Evolutionary conservation across 2,113 vertebrate species (phyloP).

Genomic region (Electrona antarctica): DNA sequence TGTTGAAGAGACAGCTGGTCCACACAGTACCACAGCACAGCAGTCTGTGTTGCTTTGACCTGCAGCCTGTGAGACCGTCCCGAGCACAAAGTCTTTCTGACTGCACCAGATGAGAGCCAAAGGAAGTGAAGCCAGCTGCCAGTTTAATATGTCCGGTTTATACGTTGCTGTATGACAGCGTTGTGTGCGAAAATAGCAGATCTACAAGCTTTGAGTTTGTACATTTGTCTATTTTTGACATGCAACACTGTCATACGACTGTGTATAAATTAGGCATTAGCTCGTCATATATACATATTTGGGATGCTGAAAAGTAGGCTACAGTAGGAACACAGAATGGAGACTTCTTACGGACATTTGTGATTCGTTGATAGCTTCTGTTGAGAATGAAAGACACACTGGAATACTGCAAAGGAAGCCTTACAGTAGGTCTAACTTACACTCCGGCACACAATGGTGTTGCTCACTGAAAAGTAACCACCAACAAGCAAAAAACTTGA

Average conservation of each 20-base stretch:
- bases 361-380: slow-evolving; percentile 11
- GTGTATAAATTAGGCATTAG: slow-evolving; percentile 15
- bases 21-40: too few relatives aligned
- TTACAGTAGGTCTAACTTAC: not conserved
- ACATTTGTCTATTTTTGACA: too few relatives aligned
- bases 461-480: too few relatives aligned
- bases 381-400: slow-evolving; percentile 22
- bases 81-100: slow-evolving; percentile 5
- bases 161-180: too few relatives aligned
- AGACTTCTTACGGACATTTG: slow-evolving; percentile 5
- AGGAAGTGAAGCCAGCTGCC: slow-evolving; percentile 1
- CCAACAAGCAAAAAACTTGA: too few relatives aligned
- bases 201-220: too few relatives aligned
- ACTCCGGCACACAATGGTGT: too few relatives aligned
- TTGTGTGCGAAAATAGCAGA: too few relatives aligned
- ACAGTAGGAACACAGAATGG: slow-evolving; percentile 9
- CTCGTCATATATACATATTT: slow-evolving; percentile 37
- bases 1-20: too few relatives aligned
- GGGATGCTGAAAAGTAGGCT: slow-evolving; percentile 9
- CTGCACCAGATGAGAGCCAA: slow-evolving; percentile 6
- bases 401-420: slow-evolving; percentile 11
- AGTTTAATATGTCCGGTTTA: too few relatives aligned
- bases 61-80: slow-evolving; percentile 2
- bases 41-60: too few relatives aligned
- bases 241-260: too few relatives aligned